A percentile compares a stretch with the other conserved stretches of the same genome.
phyloP scores from a whole-genome alignment of 37 sponge, comb jelly and placozoan genomes.

The Axinella damicornis region DNA sequence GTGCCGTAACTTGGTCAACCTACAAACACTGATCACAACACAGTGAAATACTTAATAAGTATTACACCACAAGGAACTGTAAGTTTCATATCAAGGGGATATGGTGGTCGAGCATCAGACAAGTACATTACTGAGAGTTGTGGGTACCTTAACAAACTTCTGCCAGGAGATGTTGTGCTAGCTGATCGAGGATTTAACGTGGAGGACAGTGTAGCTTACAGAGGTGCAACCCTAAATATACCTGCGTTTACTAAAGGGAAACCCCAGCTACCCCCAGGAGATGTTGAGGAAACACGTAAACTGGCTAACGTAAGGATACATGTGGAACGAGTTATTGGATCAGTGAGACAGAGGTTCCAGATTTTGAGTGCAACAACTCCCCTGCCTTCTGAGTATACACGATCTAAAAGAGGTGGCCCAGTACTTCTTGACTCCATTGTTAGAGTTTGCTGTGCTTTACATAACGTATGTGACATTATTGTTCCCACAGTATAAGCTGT shows the following conservation, averaged over 20 bases:
- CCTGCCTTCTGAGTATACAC: not conserved
- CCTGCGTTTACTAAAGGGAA: conserved; percentile 83
- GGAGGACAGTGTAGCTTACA: conserved; percentile 66
- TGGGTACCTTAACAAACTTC: conserved; percentile 56
- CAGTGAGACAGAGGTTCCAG: conserved; percentile 58
- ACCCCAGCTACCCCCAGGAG: conserved; percentile 50
- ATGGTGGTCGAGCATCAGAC: conserved; percentile 81
- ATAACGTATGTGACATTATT: no score
- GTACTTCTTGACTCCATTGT: no score
- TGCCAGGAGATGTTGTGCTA: conserved; percentile 78
- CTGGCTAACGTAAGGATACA: conserved; percentile 89
- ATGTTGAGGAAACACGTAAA: conserved; percentile 65
- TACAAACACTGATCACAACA: conserved; percentile 75
- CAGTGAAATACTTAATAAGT: conserved; percentile 72
- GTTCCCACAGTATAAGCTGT: no score
- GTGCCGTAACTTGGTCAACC: conserved; percentile 66
- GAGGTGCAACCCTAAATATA: conserved; percentile 54
- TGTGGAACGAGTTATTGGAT: conserved; percentile 80
- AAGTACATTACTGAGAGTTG: conserved; percentile 77
- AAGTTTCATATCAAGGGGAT: conserved; percentile 57
- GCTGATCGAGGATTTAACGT: conserved; percentile 87
- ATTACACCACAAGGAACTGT: conserved; percentile 75
- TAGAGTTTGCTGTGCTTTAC: no score
- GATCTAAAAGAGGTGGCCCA: no score
- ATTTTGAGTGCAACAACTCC: conserved; percentile 60